Conservation (phyloP, 1,140 invertebrate genomes). For the Ptiloglossa arizonensis region DNA sequence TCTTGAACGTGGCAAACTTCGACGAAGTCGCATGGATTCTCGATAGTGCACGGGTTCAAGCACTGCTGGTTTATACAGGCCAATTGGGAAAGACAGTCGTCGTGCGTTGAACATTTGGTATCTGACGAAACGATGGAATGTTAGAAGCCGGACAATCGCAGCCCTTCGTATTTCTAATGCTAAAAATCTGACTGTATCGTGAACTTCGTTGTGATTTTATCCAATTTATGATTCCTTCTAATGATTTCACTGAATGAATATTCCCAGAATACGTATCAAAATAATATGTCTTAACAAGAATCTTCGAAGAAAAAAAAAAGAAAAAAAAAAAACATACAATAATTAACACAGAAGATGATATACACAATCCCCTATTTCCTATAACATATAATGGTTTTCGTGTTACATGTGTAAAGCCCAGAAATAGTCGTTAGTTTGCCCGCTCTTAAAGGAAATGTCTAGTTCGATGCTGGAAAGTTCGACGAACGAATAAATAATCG, state of each 20-base stretch:
- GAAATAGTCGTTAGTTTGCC: slow-evolving; percentile 46
- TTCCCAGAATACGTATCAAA: neutral
- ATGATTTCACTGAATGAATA: neutral
- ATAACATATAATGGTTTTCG: slow-evolving; percentile 56
- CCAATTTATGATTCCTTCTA: neutral
- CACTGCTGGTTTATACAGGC: slow-evolving; percentile 91
- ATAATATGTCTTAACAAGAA: slow-evolving; percentile 30
- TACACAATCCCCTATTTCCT: slow-evolving; percentile 40
- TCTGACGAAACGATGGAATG: slow-evolving; percentile 79
- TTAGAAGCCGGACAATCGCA: slow-evolving; percentile 50
- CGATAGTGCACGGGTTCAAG: slow-evolving; percentile 87
- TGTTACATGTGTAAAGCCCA: slow-evolving; percentile 64
- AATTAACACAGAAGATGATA: slow-evolving; percentile 47
- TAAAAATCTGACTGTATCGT: neutral
- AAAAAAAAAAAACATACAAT: slow-evolving; percentile 33
- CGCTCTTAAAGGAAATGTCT: slow-evolving; percentile 10
- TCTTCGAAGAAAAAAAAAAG: slow-evolving; percentile 37
- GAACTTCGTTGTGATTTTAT: neutral
- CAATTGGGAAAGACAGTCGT: slow-evolving; percentile 88
- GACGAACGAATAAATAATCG: neutral
- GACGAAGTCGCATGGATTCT: slow-evolving; percentile 86
- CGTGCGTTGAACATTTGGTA: slow-evolving; percentile 86
- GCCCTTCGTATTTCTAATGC: neutral
- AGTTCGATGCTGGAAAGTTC: neutral
- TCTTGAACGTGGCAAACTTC: slow-evolving; percentile 89